Evolutionary conservation across 2,797 vertebrate species (phyloP), one percentile per base, ranked within the genome.

Genomic region (Dromococcyx pavoninus): DNA sequence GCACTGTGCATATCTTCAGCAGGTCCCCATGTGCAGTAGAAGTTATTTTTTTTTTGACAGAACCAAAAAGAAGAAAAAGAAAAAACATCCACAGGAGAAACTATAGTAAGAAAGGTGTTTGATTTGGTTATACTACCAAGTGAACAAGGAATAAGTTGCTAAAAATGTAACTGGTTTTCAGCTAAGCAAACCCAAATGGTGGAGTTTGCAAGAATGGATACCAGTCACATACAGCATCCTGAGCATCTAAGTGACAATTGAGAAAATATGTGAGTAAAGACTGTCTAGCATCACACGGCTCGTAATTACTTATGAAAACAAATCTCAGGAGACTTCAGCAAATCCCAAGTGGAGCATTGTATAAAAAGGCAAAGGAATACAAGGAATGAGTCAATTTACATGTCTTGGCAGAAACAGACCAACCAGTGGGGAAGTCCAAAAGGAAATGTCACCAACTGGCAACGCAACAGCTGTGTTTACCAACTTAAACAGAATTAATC

Each of bases 391-490:
- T 86, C 81, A 74, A 93, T 97, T 97, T 95, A 87, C 93, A 95
- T 91, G 65, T 94, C 94, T 97, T 97, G 96, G 96, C 95, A 97
- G 94, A 92, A 72, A 61, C 61, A 71, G 72, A 72, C 69, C 70
- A 95, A 72, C 78, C 75, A 80, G 93, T 5, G 87, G 87, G 89
- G 92, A 94, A 93, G 96, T 97, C 96, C 96, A 97, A 96, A 97
- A 97, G 93, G 94, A 97, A 97, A 96, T 96, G 95, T 97, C 96
- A 97, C 95, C 95, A 96, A 97, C 95, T 97, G 96, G 95, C 94
- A 95, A 95, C 78, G 95, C 95, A 96, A 54, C 95, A 96, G 93
- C 96, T 97, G 96, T 95, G 91, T 97, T 97, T 97, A 97, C 95
- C 91, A 96, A 97, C 92, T 97, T 86, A 93, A 97, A 96, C 95